Base-by-base conservation (phyloP, 2,888 invertebrate species). In the Diplolepis rosae region DNA sequence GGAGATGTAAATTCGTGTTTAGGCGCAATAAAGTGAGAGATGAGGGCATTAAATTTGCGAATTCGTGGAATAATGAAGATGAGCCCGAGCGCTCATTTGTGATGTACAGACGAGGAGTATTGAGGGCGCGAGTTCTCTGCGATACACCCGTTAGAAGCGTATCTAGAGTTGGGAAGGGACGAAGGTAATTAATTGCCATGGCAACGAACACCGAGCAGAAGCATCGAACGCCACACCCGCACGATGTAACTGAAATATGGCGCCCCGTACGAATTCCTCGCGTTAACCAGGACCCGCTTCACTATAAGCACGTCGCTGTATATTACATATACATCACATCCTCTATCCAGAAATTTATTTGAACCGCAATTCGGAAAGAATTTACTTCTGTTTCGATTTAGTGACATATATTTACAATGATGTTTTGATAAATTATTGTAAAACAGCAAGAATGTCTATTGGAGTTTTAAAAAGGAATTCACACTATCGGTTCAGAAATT, bases 101-200 rank as follows among this genome's bases (percentile, higher is more conserved):
- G 24, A 22, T n/a, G 22, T 13, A 35, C 7, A 22, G 28, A 9
- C 9, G 56, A 35, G 35, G 56, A 56, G 35, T 35, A 52, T 52
- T 28, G 56, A 61, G 61, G 24, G 61, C 35, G 39, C 24, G 24
- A 39, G 61, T 39, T 79, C 80, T 78, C 78, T 81, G 80, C 81
- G 82, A 84, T 79, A 83, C 83, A 84, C 84, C 86, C 87, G 85
- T 85, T 85, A 85, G 82, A 84, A 83, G 80, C 83, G 82, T 82
- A 83, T 81, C 80, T 79, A 80, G 76, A 80, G 78, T 74, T 76
- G 79, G 84, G 85, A 84, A 86, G 88, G 87, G 86, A 85, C 85
- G 84, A 85, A 85, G 87, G 88, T 88, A 88, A 88, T 88, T 88
- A 88, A 88, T 88, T 87, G 87, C 87, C 88, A 88, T 88, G 83